Conservation (phyloP, 1,140 invertebrate genomes). For the Zaprionus inermis region DNA sequence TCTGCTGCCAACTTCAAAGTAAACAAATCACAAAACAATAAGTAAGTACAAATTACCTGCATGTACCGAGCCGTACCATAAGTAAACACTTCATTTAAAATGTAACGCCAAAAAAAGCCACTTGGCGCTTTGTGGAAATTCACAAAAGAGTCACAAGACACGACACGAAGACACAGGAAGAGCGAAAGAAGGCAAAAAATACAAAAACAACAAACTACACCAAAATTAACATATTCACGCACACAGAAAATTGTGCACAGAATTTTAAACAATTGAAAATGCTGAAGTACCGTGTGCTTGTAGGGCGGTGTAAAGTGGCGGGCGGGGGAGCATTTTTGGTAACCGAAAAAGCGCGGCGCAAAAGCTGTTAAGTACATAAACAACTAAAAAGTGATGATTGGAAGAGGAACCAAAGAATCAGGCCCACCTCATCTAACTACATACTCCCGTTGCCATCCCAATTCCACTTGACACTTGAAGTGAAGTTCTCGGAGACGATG, state of each 20-base stretch:
- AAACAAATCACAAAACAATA: slow-evolving; percentile 55
- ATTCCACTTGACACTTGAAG: slow-evolving; percentile 73
- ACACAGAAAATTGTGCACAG: slow-evolving; percentile 51
- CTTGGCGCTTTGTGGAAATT: slow-evolving; percentile 47
- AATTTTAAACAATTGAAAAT: slow-evolving; percentile 71
- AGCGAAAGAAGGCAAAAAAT: slow-evolving; percentile 32
- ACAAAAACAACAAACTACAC: slow-evolving; percentile 26
- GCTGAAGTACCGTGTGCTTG: slow-evolving; percentile 1
- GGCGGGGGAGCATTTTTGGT: not conserved
- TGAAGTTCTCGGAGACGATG: slow-evolving; percentile 26
- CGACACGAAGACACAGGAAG: slow-evolving; percentile 22
- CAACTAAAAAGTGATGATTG: slow-evolving; percentile 65
- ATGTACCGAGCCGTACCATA: slow-evolving; percentile 31
- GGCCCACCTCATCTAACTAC: slow-evolving; percentile 7
- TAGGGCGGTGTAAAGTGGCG: not conserved
- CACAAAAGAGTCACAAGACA: slow-evolving; percentile 32
- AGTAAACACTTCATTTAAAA: slow-evolving; percentile 76
- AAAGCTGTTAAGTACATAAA: slow-evolving; percentile 74
- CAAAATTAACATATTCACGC: slow-evolving; percentile 53
- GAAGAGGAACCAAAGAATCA: slow-evolving; percentile 12
- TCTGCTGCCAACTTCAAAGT: slow-evolving; percentile 48
- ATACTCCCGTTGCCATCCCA: slow-evolving; percentile 10
- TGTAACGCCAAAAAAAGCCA: slow-evolving; percentile 67
- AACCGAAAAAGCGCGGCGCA: slow-evolving; percentile 37
- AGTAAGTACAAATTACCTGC: slow-evolving; percentile 51